phyloP scores from a whole-genome alignment of 2,888 invertebrate species.

The Pristionchus exspectatus region DNA sequence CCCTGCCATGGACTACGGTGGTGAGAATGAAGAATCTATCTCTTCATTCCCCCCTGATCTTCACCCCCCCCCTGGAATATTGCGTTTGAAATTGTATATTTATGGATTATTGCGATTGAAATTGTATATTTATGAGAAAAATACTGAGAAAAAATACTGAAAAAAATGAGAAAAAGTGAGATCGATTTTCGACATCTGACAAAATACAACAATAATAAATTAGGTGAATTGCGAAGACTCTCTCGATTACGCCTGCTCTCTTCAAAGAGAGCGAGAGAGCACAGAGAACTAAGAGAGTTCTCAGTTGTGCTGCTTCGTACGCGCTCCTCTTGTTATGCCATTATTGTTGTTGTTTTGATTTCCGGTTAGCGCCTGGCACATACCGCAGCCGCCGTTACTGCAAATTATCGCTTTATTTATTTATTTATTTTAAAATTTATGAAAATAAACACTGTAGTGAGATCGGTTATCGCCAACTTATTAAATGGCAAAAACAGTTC shows the following conservation, averaged over 20 bases:
- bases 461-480: no score
- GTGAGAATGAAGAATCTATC: no score
- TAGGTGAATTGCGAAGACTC: background rate
- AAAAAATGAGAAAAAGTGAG: background rate
- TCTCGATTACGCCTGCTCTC: no score
- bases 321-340: conserved; percentile 45
- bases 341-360: conserved; percentile 36
- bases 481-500: no score
- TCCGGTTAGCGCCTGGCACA: conserved; percentile 32
- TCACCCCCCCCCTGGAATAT: no score
- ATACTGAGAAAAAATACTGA: background rate
- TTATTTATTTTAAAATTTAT: background rate
- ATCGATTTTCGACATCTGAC: background rate
- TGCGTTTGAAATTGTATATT: no score
- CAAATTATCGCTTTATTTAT: background rate
- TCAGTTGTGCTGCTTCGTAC: conserved; percentile 52
- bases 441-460: background rate
- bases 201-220: background rate
- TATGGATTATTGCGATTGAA: no score
- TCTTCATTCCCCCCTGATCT: no score
- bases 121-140: no score
- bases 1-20: no score
- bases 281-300: background rate
- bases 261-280: no score
- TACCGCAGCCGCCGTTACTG: conserved; percentile 50